Evolutionary conservation across 1,140 invertebrate genomes (phyloP).

Genomic region (Cotesia chilonis): DNA sequence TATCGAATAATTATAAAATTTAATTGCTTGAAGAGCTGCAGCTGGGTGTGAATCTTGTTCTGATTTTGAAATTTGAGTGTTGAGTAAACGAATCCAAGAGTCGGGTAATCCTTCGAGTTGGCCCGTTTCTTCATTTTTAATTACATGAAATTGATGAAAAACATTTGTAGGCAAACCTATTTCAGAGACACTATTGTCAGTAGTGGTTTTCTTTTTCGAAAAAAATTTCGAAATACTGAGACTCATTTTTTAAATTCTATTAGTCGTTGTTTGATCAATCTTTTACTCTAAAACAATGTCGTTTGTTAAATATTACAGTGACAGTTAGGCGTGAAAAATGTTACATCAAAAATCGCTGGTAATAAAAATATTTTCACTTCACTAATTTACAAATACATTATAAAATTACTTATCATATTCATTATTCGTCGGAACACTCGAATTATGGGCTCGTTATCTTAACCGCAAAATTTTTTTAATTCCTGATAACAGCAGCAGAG

Average conservation of each 20-base stretch:
- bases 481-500: neutral
- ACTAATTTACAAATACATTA: neutral
- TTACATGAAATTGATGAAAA: slow-evolving; percentile 83
- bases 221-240: slow-evolving; percentile 60
- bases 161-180: slow-evolving; percentile 82
- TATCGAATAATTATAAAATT: slow-evolving; percentile 89
- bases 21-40: slow-evolving; percentile 89
- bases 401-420: neutral
- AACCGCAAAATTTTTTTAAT: slow-evolving; percentile 1
- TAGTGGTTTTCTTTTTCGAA: slow-evolving; percentile 53
- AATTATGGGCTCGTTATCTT: neutral
- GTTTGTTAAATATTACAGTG: neutral
- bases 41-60: slow-evolving; percentile 93
- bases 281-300: neutral
- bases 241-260: slow-evolving; percentile 52
- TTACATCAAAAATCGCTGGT: no score
- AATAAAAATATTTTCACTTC: no score
- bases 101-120: slow-evolving; percentile 81
- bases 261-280: neutral
- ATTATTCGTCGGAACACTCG: neutral
- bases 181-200: slow-evolving; percentile 62
- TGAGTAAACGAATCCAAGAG: slow-evolving; percentile 81
- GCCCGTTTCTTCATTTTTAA: slow-evolving; percentile 78
- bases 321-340: no score
- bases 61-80: slow-evolving; percentile 85